A percentile compares a stretch with the other conserved stretches of the same genome.
Evolutionary conservation across 2,888 invertebrate species (phyloP).

Genomic region (Spodoptera picta): DNA sequence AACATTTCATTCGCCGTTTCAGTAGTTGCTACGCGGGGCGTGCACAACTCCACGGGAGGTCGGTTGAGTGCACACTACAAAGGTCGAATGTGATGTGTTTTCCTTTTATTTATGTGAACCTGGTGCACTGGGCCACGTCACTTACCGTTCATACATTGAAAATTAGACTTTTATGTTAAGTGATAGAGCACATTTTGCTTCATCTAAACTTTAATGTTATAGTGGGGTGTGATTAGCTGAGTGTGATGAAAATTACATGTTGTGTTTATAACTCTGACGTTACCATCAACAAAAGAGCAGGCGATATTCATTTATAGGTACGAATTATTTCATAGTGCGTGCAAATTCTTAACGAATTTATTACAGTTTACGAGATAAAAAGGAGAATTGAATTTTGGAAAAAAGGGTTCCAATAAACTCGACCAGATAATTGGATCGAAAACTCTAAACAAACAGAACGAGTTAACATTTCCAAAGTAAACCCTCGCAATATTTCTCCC

Average conservation of each 20-base stretch:
- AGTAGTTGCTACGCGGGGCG: constrained; percentile 76
- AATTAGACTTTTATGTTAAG: not conserved
- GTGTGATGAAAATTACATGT: constrained; percentile 46
- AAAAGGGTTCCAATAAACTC: not conserved
- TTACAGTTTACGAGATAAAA: no score
- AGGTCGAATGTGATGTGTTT: constrained; percentile 77
- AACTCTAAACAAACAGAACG: constrained; percentile 50
- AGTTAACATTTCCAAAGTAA: constrained; percentile 49
- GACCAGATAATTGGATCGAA: constrained; percentile 32
- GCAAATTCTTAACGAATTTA: not conserved
- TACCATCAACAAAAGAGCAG: constrained; percentile 2
- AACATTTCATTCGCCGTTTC: constrained; percentile 77
- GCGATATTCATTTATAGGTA: constrained; percentile 5
- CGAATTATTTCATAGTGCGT: not conserved
- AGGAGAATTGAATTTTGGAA: not conserved
- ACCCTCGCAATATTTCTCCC: constrained; percentile 63
- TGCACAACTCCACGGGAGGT: constrained; percentile 74
- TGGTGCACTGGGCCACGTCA: constrained; percentile 65
- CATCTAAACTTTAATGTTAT: constrained; percentile 1
- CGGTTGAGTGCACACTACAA: constrained; percentile 78
- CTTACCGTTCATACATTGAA: constrained; percentile 11
- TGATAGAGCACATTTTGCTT: constrained; percentile 19
- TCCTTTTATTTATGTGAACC: constrained; percentile 76
- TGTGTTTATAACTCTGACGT: constrained; percentile 22
- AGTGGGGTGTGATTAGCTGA: constrained; percentile 41